A percentile compares a stretch with the other conserved stretches of the same genome.
These are phyloP conservation scores for Drosophila neotestacea DNA, from an alignment of 2,888 invertebrate species.

Conservation along the genomic window DNA sequence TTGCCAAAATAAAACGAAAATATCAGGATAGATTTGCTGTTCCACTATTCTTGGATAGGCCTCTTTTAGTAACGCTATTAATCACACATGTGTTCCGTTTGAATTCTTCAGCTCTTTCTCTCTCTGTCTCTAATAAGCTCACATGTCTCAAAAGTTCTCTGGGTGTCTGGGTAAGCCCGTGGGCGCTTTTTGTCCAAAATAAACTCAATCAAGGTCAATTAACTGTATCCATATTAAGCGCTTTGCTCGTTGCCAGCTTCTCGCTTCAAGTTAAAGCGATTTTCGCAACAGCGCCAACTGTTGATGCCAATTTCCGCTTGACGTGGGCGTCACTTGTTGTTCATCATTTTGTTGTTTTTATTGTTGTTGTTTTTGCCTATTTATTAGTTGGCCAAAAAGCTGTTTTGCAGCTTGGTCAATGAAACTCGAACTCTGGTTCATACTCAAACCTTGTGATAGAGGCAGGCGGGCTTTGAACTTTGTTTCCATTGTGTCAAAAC, in stretches of 20 bases:
- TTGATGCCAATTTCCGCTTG: slow-evolving; percentile 66
- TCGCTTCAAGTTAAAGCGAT: slow-evolving; percentile 48
- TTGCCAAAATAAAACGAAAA: too few relatives aligned
- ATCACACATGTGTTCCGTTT: not conserved
- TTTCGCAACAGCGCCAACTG: slow-evolving; percentile 60
- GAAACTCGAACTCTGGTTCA: slow-evolving; percentile 58
- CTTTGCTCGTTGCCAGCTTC: slow-evolving; percentile 33
- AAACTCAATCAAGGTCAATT: slow-evolving; percentile 83
- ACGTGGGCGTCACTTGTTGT: slow-evolving; percentile 60
- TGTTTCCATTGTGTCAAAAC: slow-evolving; percentile 34
- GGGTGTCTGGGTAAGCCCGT: slow-evolving; percentile 23
- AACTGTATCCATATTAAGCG: slow-evolving; percentile 81
- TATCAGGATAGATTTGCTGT: not conserved
- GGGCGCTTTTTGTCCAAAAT: slow-evolving; percentile 57
- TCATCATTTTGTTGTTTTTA: slow-evolving; percentile 18
- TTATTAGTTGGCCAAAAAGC: slow-evolving; percentile 65
- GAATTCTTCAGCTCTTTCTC: not conserved
- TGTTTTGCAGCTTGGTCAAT: slow-evolving; percentile 66
- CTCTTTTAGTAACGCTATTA: not conserved
- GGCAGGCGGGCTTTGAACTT: slow-evolving; percentile 70
- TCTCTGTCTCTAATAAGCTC: not conserved
- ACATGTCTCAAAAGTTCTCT: not conserved
- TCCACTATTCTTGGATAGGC: not conserved
- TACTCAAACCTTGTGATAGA: slow-evolving; percentile 39
- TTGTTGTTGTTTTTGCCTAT: slow-evolving; percentile 34